Conservation (phyloP, 1,140 invertebrate genomes). For the Rhagoletis zephyria region DNA sequence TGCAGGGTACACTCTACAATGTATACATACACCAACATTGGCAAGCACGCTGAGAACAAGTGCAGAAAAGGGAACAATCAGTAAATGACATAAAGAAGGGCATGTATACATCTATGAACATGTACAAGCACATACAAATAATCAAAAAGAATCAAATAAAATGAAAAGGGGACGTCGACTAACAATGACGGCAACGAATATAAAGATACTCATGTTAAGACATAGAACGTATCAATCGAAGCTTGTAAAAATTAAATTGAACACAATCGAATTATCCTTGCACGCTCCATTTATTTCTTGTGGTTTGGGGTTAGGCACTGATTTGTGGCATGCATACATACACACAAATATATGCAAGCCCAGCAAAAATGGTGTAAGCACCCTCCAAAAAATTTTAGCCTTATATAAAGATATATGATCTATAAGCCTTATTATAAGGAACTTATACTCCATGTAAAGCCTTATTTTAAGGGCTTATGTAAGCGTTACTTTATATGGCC, state of each 20-base stretch:
- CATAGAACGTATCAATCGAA: slow-evolving; percentile 62
- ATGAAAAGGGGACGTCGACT: slow-evolving; percentile 1
- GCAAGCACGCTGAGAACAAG: not conserved
- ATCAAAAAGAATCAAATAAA: not conserved
- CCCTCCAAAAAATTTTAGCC: no score
- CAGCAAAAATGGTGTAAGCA: no score
- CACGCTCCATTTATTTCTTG: slow-evolving; percentile 66
- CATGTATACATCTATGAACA: not conserved
- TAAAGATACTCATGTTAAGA: not conserved
- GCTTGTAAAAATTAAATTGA: slow-evolving; percentile 74
- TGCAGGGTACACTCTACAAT: no score
- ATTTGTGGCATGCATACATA: not conserved
- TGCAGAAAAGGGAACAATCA: slow-evolving; percentile 17
- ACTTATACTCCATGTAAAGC: no score
- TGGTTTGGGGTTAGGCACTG: slow-evolving; percentile 9
- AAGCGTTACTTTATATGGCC: no score
- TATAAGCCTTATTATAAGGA: no score
- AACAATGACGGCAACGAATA: not conserved
- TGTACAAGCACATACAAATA: not conserved
- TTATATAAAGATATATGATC: no score
- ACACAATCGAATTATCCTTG: slow-evolving; percentile 72
- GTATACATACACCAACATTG: no score
- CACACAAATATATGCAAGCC: no score
- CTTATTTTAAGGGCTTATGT: no score
- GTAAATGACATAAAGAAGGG: not conserved